Base-by-base conservation (phyloP, 2,113 vertebrate species). In the Ceuthmochares aereus region DNA sequence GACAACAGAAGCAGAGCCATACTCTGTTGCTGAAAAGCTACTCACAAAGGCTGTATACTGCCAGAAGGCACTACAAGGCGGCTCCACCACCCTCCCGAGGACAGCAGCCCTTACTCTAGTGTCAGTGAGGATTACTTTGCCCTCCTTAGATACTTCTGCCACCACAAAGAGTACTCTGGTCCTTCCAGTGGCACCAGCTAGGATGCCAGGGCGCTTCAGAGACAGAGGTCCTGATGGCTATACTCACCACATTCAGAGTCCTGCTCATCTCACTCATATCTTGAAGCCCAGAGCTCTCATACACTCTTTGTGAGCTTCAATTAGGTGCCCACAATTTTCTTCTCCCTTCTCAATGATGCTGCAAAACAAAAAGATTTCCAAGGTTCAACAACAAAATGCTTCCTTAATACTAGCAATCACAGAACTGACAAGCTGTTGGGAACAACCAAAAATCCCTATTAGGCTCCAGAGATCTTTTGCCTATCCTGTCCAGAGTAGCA, bases 331-430 rank as follows among this genome's bases (percentile, higher is more conserved):
- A 97, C 99, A 99, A 26, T 98, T 97, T 70, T 99, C 99, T 95
- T 99, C 99, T n/a, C 99, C 99, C 93, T 99, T 99, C 89, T 99
- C 99, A 66, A 99, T 99, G 96, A 99, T 99, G 97, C 99, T 99
- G 96, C 20, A 97, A 97, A 72, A 96, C 27, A 97, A 96, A 87
- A 81, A 32, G 13, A 76, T 84, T 68, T 52, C 56, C 79, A 40
- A 63, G 21, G 45, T 96, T 95, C 86, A 76, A 29, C 52, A 81
- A 81, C 21, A 88, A 96, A 90, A 56, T 0, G 4, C 25, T 40
- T 55, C 42, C 11, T 84, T 87, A 37, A 26, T 55, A 14, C 43
- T 22, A 74, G 42, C 32, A 88, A 47, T 36, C 72, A 47, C 29
- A 77, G 26, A 82, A n/a, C 2, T 20, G 23, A n/a, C 58, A 58